Percentiles rank a stretch among this genome's conserved stretches.
Conservation (phyloP, 37 sponge, comb jelly and placozoan genomes). For the Axinella damicornis region DNA sequence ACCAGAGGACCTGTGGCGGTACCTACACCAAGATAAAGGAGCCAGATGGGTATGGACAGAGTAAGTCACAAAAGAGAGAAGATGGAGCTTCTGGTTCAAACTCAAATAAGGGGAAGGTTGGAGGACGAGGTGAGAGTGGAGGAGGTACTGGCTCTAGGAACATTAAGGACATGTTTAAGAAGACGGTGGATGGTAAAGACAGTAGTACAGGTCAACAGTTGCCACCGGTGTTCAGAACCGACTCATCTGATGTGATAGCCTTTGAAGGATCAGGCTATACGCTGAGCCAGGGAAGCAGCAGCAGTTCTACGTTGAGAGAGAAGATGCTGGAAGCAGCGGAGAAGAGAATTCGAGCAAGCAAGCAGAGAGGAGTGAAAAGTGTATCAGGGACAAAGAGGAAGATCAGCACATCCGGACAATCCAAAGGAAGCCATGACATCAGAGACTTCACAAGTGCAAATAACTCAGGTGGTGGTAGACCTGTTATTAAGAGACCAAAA, state of each 20-base stretch:
- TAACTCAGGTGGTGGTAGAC: too few species aligned
- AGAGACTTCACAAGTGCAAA: not conserved
- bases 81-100: not conserved
- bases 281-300: not conserved
- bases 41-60: conserved; percentile 75
- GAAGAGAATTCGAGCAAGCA: conserved; percentile 25
- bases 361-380: conserved; percentile 1
- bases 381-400: not conserved
- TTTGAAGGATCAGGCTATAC: conserved; percentile 14
- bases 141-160: conserved; percentile 2
- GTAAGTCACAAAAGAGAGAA: not conserved
- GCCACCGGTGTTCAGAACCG: not conserved
- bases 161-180: conserved; percentile 31
- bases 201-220: not conserved
- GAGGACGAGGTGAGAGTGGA: not conserved
- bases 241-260: not conserved
- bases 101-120: not conserved
- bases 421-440: not conserved
- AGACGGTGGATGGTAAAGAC: not conserved
- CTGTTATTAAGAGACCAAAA: too few species aligned
- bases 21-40: conserved; percentile 83
- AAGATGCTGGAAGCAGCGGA: conserved; percentile 46
- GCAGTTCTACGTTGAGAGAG: not conserved
- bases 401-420: not conserved
- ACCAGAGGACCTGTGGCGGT: conserved; percentile 86